phyloP scores from a whole-genome alignment of 2,888 invertebrate genomes.

The Cloeon dipterum region DNA sequence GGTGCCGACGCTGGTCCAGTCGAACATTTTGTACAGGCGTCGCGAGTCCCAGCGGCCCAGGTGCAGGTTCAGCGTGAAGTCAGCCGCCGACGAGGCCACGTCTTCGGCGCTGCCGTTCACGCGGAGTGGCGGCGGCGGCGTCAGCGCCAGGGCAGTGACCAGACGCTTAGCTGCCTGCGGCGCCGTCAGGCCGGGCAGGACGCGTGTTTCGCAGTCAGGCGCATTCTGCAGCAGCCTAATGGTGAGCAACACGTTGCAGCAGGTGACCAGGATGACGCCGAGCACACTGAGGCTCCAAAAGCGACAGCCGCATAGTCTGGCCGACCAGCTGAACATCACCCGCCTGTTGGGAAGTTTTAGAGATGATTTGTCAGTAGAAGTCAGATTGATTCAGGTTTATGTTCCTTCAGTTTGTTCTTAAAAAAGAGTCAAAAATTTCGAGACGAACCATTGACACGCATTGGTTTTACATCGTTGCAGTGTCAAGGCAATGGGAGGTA shows the following conservation, averaged over 20 bases:
- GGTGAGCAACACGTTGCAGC: slow-evolving; percentile 36
- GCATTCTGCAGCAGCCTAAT: slow-evolving; percentile 27
- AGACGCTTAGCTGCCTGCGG: slow-evolving; percentile 13
- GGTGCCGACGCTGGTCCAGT: slow-evolving; percentile 45
- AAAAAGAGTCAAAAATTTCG: too few species aligned
- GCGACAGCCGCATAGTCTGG: slow-evolving; percentile 4
- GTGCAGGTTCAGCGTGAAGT: slow-evolving; percentile 3
- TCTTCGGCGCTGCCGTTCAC: slow-evolving; percentile 11
- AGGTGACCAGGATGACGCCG: slow-evolving; percentile 35
- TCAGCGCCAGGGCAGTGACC: slow-evolving; percentile 11
- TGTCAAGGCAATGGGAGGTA: too few species aligned
- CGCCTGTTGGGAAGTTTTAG: too few species aligned
- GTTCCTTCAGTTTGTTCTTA: too few species aligned
- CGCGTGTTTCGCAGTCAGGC: slow-evolving; percentile 16
- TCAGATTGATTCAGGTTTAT: too few species aligned
- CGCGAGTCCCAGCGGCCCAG: slow-evolving; percentile 27
- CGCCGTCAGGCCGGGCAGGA: slow-evolving; percentile 5
- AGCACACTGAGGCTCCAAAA: slow-evolving; percentile 40
- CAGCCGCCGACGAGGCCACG: slow-evolving; percentile 14
- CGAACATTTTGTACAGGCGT: slow-evolving; percentile 47
- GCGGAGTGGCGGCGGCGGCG: slow-evolving; percentile 4
- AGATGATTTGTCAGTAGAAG: too few species aligned
- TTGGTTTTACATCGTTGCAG: too few species aligned
- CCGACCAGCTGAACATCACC: too few species aligned
- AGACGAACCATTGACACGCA: too few species aligned